Evolutionary conservation across 2,113 vertebrate genomes (phyloP).

Genomic region (Gracilinanus agilis): DNA sequence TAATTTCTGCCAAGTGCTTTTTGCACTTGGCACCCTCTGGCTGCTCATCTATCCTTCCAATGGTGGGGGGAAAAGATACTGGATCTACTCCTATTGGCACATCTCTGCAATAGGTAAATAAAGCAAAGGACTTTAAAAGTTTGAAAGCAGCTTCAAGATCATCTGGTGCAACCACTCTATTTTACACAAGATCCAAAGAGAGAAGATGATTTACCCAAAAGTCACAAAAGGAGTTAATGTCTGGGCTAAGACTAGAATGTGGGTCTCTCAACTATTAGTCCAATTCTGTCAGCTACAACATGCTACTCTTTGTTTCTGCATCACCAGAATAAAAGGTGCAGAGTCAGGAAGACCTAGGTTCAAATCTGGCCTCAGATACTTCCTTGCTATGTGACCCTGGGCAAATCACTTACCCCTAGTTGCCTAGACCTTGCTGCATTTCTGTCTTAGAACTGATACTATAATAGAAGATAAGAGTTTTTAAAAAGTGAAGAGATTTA

Average conservation of each 20-base stretch:
- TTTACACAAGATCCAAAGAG: background rate
- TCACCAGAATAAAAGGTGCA: background rate
- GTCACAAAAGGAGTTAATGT: background rate
- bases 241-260: background rate
- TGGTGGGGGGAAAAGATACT: background rate
- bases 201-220: background rate
- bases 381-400: no score
- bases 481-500: background rate
- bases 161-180: background rate
- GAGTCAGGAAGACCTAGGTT: no score
- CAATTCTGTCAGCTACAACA: background rate
- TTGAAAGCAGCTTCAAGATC: background rate
- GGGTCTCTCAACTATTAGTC: background rate
- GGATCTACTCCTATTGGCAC: background rate
- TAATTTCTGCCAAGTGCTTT: background rate
- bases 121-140: background rate
- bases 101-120: background rate
- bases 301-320: background rate
- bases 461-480: no score
- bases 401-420: no score
- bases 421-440: no score
- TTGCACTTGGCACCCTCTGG: background rate
- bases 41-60: background rate
- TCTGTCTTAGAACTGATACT: no score
- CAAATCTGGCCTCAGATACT: no score